These are phyloP conservation scores for Heliconius hortense DNA, from an alignment of 2,888 invertebrate genomes.

Conservation along the genomic window DNA sequence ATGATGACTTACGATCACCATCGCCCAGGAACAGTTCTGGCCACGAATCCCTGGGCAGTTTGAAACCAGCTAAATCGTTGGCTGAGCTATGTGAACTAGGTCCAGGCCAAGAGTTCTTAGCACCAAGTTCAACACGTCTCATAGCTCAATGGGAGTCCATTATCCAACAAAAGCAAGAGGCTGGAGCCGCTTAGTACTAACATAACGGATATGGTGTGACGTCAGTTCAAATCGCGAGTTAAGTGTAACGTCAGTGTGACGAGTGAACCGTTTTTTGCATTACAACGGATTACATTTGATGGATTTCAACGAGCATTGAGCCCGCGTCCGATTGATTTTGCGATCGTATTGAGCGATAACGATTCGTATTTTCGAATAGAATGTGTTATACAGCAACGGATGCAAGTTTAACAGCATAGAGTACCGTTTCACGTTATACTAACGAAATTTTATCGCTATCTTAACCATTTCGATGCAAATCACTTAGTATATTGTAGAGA, in stretches of 20 bases:
- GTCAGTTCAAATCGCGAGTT: slow-evolving; percentile 41
- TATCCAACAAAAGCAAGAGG: slow-evolving; percentile 85
- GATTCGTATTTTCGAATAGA: slow-evolving; percentile 40
- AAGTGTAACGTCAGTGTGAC: slow-evolving; percentile 44
- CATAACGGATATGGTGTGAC: slow-evolving; percentile 36
- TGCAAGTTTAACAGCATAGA: background rate
- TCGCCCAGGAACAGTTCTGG: slow-evolving; percentile 73
- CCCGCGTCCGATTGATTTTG: slow-evolving; percentile 17
- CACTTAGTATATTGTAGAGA: slow-evolving; percentile 48
- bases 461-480: background rate
- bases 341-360: slow-evolving; percentile 38
- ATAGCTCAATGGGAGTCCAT: slow-evolving; percentile 92
- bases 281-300: slow-evolving; percentile 23
- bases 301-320: slow-evolving; percentile 14
- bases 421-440: background rate
- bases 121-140: slow-evolving; percentile 86
- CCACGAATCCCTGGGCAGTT: slow-evolving; percentile 71
- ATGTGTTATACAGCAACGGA: slow-evolving; percentile 3
- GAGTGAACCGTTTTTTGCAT: slow-evolving; percentile 34
- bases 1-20: slow-evolving; percentile 73
- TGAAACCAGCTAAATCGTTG: slow-evolving; percentile 86
- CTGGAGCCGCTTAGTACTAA: slow-evolving; percentile 70
- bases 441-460: background rate
- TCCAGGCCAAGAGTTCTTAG: slow-evolving; percentile 83
- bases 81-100: slow-evolving; percentile 85